Evolutionary conservation across 2,797 vertebrate species (phyloP), one percentile per base, ranked within the genome.

Genomic region (Labeo calbasu): DNA sequence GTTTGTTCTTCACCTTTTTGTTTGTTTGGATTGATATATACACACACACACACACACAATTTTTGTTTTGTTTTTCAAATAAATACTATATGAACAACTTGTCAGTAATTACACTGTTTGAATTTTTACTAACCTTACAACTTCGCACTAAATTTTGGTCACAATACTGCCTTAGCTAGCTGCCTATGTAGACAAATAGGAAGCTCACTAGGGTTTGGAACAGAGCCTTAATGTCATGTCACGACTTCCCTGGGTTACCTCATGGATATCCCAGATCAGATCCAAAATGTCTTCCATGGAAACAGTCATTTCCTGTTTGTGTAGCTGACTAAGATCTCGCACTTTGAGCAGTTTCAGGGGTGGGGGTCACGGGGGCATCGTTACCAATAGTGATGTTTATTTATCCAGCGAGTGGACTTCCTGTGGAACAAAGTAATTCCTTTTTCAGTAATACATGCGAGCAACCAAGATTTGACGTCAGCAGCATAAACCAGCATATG

Each of bases 251-350:
- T 48, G n/a, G 59, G 43, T 71, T 72, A 72, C 75, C 28, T 51
- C 15, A 40, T 46, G 57, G 21, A 46, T 36, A 43, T 57, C 63
- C 70, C 69, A 55, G 48, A 55, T 75, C 68, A 85, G 70, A 86
- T 77, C 36, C 21, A 19, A 86, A 86, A 87, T 28, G 48, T 70
- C 79, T 86, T 86, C 81, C 82, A 25, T 72, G 86, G 76, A 87
- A 87, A 87, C 84, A 79, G 89, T 85, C 84, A 81, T 87, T 92
- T 94, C 92, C 93, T 94, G 93, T 92, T 93, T 91, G 91, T 86
- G 81, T 68, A 81, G 77, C 85, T 53, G 88, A 77, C 86, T 84
- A 81, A 80, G 86, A 88, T 83, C 85, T 81, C 50, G 66, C 82
- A 12, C 71, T 85, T 72, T 88, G 79, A 88, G 48, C 72, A 53